Evolutionary conservation across 2,113 vertebrate genomes (phyloP), one percentile per base, ranked within the genome.

Genomic region (Donacobius atricapilla): DNA sequence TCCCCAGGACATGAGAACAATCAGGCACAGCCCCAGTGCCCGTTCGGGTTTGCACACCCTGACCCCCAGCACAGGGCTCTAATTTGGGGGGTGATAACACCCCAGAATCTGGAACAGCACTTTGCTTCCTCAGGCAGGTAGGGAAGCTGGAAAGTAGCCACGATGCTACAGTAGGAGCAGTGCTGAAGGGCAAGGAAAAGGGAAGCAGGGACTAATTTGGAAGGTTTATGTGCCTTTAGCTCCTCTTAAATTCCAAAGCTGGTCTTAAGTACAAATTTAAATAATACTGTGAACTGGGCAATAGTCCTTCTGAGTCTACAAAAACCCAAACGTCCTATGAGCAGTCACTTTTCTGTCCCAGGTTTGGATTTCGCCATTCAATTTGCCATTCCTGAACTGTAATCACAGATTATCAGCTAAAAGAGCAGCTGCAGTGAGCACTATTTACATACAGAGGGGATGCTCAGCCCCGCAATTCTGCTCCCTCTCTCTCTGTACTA

Each of bases 211-310:
- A 96, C 87, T 94, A 66, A 94, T 97, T 93, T 85, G 70, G 44
- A 87, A 90, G 53, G 51, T 95, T 97, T 96, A 96, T 89, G 87
- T 84, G 87, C 87, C 84, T 93, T 97, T 87, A 97, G 92, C 37
- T 87, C 13, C 90, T 64, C 82, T 45, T 1, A 82, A 87, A 94
- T 93, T 93, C 87, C 87, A 93, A 84, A 94, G 72, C 89, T 89
- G 86, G 87, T 78, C 86, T 96, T 78, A 93, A 94, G 91, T 37
- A 94, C 89, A 93, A 94, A 94, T 93, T 96, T 89, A 89, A 97
- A 91, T 93, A 93, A 81, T 64, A 66, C 40, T 5, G 5, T 51
- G 69, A 92, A 89, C 83, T 78, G 89, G 91, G 87, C 89, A 95
- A 94, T 84, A 77, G 89, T 89, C 77, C 86, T 95, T 92, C 48